Conservation (phyloP, 1,140 invertebrate genomes). For the Epicauta chinensis region DNA sequence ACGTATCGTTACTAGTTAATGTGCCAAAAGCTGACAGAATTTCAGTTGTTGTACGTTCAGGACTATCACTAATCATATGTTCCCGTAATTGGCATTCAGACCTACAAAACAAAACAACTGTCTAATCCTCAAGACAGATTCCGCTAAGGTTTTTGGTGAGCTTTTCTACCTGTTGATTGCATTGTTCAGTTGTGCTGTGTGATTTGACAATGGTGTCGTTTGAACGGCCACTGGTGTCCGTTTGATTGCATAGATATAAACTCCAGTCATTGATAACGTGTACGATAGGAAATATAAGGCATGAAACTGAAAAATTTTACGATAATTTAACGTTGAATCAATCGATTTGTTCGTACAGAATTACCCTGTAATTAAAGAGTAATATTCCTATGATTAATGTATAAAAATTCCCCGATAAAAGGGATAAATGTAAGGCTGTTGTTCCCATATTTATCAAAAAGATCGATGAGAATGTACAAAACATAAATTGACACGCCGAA, state of each 20-base stretch:
- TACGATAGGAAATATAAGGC: constrained; percentile 74
- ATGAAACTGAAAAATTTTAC: constrained; percentile 62
- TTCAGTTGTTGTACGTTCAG: constrained; percentile 31
- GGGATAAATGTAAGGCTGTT: constrained; percentile 73
- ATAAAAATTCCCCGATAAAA: constrained; percentile 82
- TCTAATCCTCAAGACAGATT: too few species aligned
- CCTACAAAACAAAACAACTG: constrained; percentile 15
- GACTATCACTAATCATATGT: constrained; percentile 36
- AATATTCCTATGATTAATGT: constrained; percentile 73
- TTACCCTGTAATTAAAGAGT: constrained; percentile 76
- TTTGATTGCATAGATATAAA: constrained; percentile 64
- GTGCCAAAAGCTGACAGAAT: constrained; percentile 38
- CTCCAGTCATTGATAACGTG: constrained; percentile 65
- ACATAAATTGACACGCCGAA: constrained; percentile 55
- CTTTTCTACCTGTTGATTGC: constrained; percentile 14
- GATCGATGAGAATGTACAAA: constrained; percentile 70
- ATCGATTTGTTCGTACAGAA: constrained; percentile 23
- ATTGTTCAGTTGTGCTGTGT: constrained; percentile 18
- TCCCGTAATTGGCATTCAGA: constrained; percentile 37
- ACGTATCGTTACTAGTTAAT: constrained; percentile 38
- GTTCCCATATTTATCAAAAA: constrained; percentile 74
- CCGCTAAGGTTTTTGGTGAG: too few species aligned
- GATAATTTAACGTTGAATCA: constrained; percentile 1
- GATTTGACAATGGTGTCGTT: constrained; percentile 21
- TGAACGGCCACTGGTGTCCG: constrained; percentile 48